Conservation (phyloP, 2,113 vertebrate species). For the Dromiciops gliroides region DNA sequence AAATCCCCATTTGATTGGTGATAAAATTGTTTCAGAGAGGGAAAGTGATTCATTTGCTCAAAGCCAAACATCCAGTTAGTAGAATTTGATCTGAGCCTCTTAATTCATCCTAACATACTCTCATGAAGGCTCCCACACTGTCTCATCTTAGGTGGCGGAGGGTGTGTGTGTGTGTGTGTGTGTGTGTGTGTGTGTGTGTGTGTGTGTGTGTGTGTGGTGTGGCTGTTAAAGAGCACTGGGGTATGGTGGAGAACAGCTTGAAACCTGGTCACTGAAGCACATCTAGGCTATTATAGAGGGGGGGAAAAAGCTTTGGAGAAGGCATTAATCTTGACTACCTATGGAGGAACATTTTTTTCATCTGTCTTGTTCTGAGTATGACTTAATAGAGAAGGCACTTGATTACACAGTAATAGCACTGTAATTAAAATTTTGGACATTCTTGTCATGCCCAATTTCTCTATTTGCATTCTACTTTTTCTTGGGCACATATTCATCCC, state of each 20-base stretch:
- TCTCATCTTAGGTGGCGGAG: not conserved
- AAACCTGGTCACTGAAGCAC: constrained; percentile 21
- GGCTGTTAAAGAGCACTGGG: not conserved
- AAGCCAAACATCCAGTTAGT: constrained; percentile 33
- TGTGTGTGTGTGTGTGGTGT: too few species aligned
- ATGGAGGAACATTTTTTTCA: constrained; percentile 23
- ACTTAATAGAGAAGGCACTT: constrained; percentile 2
- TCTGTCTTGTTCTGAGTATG: constrained; percentile 8
- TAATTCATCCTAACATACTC: not conserved
- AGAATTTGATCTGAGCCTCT: not conserved
- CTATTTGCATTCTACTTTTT: constrained; percentile 43
- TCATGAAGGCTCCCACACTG: not conserved
- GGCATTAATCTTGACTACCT: constrained; percentile 26
- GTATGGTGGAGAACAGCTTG: not conserved
- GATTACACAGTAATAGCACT: constrained; percentile 18
- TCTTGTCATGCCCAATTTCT: constrained; percentile 15
- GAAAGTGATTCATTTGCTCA: constrained; percentile 15
- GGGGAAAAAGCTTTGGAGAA: constrained; percentile 5
- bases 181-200: too few species aligned
- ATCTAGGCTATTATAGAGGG: not conserved
- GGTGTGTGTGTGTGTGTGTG: not conserved
- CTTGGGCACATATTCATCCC: not conserved
- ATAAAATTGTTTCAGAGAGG: not conserved
- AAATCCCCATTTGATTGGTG: not conserved
- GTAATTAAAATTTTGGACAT: constrained; percentile 22